Percentiles rank a stretch among this genome's conserved stretches.
Conservation (phyloP, 1,140 invertebrate genomes). For the Drosophila nasuta region DNA sequence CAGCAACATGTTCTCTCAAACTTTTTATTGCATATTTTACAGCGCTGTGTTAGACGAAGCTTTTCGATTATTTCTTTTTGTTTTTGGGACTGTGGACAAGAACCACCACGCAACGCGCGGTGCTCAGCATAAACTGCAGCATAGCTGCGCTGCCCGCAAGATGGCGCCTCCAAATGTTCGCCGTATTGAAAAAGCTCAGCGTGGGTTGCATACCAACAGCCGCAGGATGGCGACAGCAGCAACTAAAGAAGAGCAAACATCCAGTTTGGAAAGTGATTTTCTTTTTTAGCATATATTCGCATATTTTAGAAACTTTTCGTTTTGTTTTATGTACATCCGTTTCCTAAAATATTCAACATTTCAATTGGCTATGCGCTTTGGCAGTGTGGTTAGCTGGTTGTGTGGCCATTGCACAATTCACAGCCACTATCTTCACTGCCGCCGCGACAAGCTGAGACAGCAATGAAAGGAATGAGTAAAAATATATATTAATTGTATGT, state of each 20-base stretch:
- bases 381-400: conserved; percentile 99
- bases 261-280: conserved; percentile 20
- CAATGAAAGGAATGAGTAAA: conserved; percentile 17
- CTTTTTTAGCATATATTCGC: not conserved
- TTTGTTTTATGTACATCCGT: conserved; percentile 7
- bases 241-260: not conserved
- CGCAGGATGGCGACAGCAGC: conserved; percentile 20
- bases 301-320: conserved; percentile 10
- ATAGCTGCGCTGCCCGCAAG: conserved; percentile 35
- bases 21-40: conserved; percentile 72
- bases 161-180: conserved; percentile 39
- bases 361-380: conserved; percentile 89
- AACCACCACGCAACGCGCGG: conserved; percentile 21
- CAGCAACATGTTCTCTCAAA: conserved; percentile 12
- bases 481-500: not conserved
- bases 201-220: not conserved
- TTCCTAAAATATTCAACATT: conserved; percentile 31
- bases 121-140: conserved; percentile 52
- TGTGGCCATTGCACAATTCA: conserved; percentile 88
- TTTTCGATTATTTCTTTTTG: conserved; percentile 10
- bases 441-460: conserved; percentile 87
- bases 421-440: conserved; percentile 98
- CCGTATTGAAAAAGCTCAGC: conserved; percentile 33
- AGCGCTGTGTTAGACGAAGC: conserved; percentile 47
- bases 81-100: conserved; percentile 15